These are phyloP conservation scores for Brachypteracias leptosomus DNA, from an alignment of 2,113 vertebrate species.

Conservation along the genomic window DNA sequence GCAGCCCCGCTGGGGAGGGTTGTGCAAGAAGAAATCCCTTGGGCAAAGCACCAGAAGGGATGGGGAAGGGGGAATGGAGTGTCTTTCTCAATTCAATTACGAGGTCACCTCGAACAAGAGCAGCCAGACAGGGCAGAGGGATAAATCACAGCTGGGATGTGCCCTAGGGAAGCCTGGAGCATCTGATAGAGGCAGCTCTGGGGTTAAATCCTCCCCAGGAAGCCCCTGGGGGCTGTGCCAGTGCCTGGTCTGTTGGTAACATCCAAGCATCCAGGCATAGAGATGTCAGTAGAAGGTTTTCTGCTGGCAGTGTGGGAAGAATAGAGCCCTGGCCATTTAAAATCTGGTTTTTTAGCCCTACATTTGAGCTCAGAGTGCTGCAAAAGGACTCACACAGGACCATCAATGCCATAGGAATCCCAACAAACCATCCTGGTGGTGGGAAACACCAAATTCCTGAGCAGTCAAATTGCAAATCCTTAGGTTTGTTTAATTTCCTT, in stretches of 20 bases:
- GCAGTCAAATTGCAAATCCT: background rate
- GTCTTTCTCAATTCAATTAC: no score
- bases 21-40: background rate
- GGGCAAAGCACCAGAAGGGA: background rate
- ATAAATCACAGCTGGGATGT: background rate
- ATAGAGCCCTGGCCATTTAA: background rate
- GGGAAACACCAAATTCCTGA: background rate
- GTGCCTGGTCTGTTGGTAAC: background rate
- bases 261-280: background rate
- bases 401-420: background rate
- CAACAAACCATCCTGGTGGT: background rate
- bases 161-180: background rate
- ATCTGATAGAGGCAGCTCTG: background rate
- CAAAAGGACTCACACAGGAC: background rate
- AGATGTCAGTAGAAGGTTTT: background rate
- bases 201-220: background rate
- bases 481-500: background rate
- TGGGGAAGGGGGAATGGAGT: no score
- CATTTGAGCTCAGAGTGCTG: background rate
- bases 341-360: background rate
- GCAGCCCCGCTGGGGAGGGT: accelerated
- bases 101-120: background rate
- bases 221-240: background rate
- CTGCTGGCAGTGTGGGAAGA: background rate
- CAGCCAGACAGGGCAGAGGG: background rate